Conservation (phyloP, 2,797 vertebrate genomes). For the Typhlichthys eigenmanni region DNA sequence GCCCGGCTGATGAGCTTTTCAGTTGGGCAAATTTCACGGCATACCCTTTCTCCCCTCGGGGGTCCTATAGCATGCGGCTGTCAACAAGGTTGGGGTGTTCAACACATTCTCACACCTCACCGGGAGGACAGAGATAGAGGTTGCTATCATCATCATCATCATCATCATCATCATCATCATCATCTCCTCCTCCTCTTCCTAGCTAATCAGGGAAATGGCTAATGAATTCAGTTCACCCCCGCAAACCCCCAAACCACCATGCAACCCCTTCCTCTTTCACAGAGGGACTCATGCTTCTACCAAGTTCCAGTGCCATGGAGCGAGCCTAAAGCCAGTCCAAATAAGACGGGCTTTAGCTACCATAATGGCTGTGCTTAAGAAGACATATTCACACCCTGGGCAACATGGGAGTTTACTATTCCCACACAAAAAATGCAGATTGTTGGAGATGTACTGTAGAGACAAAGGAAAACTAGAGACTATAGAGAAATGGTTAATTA, state of each 20-base stretch:
- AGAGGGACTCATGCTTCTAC: neutral
- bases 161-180: too few relatives aligned
- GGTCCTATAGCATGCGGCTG: slow-evolving; percentile 32
- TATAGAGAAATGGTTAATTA: too few relatives aligned
- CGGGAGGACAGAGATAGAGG: slow-evolving; percentile 20
- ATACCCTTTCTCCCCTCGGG: slow-evolving; percentile 13
- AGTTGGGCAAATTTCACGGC: slow-evolving; percentile 22
- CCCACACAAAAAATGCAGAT: neutral
- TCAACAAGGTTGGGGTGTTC: slow-evolving; percentile 47
- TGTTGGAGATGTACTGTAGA: too few relatives aligned
- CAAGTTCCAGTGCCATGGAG: slow-evolving; percentile 2
- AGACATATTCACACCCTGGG: slow-evolving; percentile 28
- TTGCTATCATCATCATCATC: slow-evolving; percentile 19
- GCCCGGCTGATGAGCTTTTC: slow-evolving; percentile 22
- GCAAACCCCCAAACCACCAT: too few relatives aligned
- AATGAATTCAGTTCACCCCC: slow-evolving; percentile 11
- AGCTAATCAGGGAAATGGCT: slow-evolving; percentile 38
- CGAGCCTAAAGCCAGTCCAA: slow-evolving; percentile 11
- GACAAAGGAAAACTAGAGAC: too few relatives aligned
- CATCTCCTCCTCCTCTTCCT: slow-evolving; percentile 19
- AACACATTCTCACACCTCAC: slow-evolving; percentile 35
- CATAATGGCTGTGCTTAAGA: slow-evolving; percentile 28
- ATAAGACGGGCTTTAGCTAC: slow-evolving; percentile 12
- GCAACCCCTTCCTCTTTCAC: neutral
- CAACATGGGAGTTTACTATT: slow-evolving; percentile 19